A percentile compares a stretch with the other conserved stretches of the same genome.
Evolutionary conservation across 2,113 vertebrate genomes (phyloP).

Genomic region (Tachuris rubrigastra): DNA sequence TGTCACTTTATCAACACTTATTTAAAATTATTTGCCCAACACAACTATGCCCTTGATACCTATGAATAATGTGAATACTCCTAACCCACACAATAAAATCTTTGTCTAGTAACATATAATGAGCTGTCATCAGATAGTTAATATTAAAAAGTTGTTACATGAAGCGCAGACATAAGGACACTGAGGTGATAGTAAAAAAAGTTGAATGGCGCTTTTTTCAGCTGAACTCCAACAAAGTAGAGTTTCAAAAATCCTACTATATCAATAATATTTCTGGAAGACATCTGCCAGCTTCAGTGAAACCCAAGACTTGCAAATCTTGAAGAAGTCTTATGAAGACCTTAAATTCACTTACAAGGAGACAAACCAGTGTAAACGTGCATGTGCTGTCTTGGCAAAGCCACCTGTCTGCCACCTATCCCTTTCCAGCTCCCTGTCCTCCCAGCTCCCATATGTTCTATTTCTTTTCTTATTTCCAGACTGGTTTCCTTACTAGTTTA

Average conservation of each 20-base stretch:
- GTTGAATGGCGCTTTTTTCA: not conserved
- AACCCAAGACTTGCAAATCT: not conserved
- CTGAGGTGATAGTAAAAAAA: not conserved
- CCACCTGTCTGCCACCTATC: not conserved
- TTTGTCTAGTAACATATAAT: not conserved
- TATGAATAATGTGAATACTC: not conserved
- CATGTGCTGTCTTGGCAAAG: not conserved
- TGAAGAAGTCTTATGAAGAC: not conserved
- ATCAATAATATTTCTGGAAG: not conserved
- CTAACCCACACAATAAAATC: not conserved
- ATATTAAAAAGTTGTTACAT: not conserved
- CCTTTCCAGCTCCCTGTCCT: not conserved
- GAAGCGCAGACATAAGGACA: not conserved
- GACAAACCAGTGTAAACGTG: not conserved
- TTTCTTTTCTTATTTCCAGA: not conserved
- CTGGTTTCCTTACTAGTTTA: not conserved
- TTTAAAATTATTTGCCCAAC: not conserved
- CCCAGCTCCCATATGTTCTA: not conserved
- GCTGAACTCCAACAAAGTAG: not conserved
- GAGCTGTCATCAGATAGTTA: not conserved
- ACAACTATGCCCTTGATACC: not conserved
- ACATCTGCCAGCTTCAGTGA: not conserved
- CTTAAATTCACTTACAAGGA: not conserved
- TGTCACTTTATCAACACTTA: not conserved
- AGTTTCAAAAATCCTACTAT: not conserved